Percentiles rank a stretch among this genome's conserved stretches.
phyloP scores from a whole-genome alignment of 1,140 invertebrate genomes.

The Lasioglossum baleicum region DNA sequence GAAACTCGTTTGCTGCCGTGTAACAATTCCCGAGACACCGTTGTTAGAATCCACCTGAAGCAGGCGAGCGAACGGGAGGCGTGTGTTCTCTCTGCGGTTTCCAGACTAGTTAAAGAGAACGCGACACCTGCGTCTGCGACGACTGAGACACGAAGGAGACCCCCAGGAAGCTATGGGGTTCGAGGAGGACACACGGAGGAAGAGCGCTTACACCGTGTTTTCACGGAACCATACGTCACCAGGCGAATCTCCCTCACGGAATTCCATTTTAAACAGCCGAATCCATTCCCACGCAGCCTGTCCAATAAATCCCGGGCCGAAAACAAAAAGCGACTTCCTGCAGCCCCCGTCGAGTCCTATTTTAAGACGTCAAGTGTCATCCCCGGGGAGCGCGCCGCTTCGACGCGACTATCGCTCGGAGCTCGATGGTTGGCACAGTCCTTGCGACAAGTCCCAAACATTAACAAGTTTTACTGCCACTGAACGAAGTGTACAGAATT shows the following conservation, averaged over 20 bases:
- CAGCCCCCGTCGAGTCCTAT: conserved; percentile 15
- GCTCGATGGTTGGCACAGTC: too few species aligned
- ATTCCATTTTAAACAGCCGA: conserved; percentile 28
- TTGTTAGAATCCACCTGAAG: too few species aligned
- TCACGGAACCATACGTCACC: neutral
- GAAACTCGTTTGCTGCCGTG: too few species aligned
- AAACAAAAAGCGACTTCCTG: conserved; percentile 45
- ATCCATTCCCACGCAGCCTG: neutral
- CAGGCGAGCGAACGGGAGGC: too few species aligned
- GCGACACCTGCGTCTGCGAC: neutral
- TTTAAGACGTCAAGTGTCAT: conserved; percentile 48
- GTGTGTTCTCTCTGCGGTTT: neutral
- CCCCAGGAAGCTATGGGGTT: too few species aligned
- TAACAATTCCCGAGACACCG: too few species aligned
- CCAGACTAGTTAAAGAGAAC: too few species aligned
- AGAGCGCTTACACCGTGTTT: conserved; percentile 3
- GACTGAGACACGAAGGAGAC: too few species aligned
- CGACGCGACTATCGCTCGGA: neutral
- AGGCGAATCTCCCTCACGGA: conserved; percentile 1
- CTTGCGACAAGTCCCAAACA: too few species aligned
- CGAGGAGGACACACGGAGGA: neutral
- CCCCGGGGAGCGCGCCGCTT: neutral
- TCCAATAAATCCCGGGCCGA: conserved; percentile 25
- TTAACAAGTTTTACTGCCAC: too few species aligned
- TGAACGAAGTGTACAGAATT: too few species aligned